These are phyloP conservation scores for Borostomias antarcticus DNA, from an alignment of 2,797 vertebrate species.

Conservation along the genomic window DNA sequence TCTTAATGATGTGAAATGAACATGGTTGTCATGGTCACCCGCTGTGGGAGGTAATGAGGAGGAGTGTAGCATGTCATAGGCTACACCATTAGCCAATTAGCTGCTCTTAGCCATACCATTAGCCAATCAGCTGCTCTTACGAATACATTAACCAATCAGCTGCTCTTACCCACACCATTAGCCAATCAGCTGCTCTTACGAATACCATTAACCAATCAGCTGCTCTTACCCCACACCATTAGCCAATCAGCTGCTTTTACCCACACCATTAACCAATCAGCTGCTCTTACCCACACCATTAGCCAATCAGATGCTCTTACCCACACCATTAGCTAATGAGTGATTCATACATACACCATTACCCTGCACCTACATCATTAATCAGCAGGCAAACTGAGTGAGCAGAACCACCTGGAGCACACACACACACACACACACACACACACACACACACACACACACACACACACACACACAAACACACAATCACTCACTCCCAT, in stretches of 20 bases:
- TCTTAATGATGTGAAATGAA: conserved; percentile 59
- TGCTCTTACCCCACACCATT: no score
- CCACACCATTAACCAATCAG: neutral
- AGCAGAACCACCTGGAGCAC: conserved; percentile 38
- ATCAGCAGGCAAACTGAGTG: conserved; percentile 41
- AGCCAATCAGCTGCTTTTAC: conserved; percentile 25
- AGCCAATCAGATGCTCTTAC: conserved; percentile 59
- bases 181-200: conserved; percentile 57
- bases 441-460: conserved; percentile 1
- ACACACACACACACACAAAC: conserved; percentile 7
- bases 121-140: neutral
- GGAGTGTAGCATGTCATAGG: conserved; percentile 29
- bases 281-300: neutral
- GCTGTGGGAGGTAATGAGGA: conserved; percentile 46
- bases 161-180: conserved; percentile 65
- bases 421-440: neutral
- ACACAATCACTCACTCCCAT: no score
- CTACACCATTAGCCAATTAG: conserved; percentile 57
- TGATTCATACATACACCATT: conserved; percentile 19
- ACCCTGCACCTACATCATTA: neutral
- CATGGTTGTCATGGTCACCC: conserved; percentile 53
- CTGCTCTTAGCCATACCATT: neutral
- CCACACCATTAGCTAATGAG: conserved; percentile 69
- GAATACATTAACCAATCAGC: conserved; percentile 45
- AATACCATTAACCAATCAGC: neutral